Base-by-base conservation (phyloP, 1,140 invertebrate genomes). In the Thalassaphorura encarpata region DNA sequence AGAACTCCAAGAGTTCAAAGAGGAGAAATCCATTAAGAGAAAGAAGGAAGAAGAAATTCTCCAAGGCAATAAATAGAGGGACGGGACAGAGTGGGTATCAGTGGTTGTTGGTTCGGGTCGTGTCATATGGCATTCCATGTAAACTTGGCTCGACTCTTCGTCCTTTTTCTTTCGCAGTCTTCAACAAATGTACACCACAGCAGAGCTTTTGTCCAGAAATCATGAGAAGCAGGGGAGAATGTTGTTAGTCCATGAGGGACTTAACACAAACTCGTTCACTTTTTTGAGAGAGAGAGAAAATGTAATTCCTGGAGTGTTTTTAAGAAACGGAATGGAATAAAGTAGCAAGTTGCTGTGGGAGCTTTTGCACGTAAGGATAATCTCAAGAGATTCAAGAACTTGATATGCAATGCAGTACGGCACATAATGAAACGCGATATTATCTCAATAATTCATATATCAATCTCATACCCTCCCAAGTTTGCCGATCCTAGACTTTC, bases 371-470 rank as follows among this genome's bases (percentile, higher is more conserved):
- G 55, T 50, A 50, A 54, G 51, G 55, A 61, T 58, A 62, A 59
- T 59, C 61, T 62, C 61, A 21, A n/a, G 61, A 62, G 61, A 62
- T 59, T 59, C 53, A 48, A 11, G 39, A 55, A 62, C 52, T 62
- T 62, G 47, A 62, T 52, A 62, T 62, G 56, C 56, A 59, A 50
- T 56, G 52, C 39, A 55, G 60, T 51, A 45, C 41, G 45, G 54
- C 40, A 59, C 56, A 58, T 62, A 62, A 62, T 62, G 61, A 62
- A 62, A 62, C 52, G 51, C 57, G 61, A 62, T 62, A 62, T 62
- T 58, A 62, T 62, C 56, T 62, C n/a, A n/a, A 62, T 62, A 62
- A 62, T 62, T 62, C 61, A 62, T 62, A 59, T 58, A 62, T 62
- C 61, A 62, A 62, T 62, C 61, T 62, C 56, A 59, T 43, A 56